Conservation (phyloP, 2,797 vertebrate species). For the Podarcis siculus region DNA sequence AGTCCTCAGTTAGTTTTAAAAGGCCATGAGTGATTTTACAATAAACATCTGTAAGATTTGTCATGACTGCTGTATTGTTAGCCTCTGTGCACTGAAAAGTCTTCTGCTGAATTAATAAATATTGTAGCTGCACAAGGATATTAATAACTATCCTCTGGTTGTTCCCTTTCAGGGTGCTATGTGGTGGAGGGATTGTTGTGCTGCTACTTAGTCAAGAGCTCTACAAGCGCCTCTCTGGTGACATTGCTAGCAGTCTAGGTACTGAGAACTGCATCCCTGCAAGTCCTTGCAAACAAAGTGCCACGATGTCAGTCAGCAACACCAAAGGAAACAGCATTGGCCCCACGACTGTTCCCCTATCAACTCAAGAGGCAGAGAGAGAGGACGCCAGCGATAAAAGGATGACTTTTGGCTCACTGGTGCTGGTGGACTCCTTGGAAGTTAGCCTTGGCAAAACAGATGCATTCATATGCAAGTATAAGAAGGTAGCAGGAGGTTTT, state of each 20-base stretch:
- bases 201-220: conserved; percentile 88
- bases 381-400: background rate
- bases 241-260: background rate
- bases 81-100: background rate
- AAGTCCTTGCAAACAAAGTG: rapidly evolving
- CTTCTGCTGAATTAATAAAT: background rate
- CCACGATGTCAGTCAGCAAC: background rate
- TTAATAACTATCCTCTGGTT: background rate
- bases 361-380: background rate
- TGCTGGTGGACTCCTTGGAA: conserved; percentile 74
- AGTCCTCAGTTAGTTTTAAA: background rate
- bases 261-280: background rate
- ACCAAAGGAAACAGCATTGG: background rate
- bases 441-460: conserved; percentile 89
- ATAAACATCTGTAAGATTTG: background rate
- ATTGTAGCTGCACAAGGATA: background rate
- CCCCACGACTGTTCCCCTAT: background rate
- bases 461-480: conserved; percentile 88
- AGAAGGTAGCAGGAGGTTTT: conserved; percentile 69
- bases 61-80: too few species aligned
- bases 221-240: conserved; percentile 67
- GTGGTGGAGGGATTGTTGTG: conserved; percentile 82
- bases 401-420: conserved; percentile 69
- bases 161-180: conserved; percentile 82
- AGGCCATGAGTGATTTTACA: background rate